Base-by-base conservation (phyloP, 2,797 vertebrate species). In the Neostethus bicornis region DNA sequence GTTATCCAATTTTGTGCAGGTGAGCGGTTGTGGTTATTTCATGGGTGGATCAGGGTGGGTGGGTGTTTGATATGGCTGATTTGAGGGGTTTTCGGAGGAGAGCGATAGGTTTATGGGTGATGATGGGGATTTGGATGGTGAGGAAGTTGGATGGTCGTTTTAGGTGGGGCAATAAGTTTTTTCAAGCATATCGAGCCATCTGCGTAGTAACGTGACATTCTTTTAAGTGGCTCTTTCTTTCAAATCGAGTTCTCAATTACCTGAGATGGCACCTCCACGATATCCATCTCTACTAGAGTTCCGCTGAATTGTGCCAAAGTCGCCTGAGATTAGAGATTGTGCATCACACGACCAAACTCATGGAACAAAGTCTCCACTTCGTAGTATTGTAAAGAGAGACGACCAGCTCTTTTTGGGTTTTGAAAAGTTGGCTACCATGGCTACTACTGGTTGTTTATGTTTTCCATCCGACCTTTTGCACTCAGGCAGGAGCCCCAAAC, bases 201-300 rank as follows among this genome's bases (percentile, higher is more conserved):
- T n/a, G n/a, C n/a, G n/a, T n/a, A n/a, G n/a, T n/a, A n/a, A n/a
- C n/a, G n/a, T n/a, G n/a, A n/a, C n/a, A n/a, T n/a, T n/a, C n/a
- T n/a, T n/a, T n/a, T n/a, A n/a, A n/a, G n/a, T n/a, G n/a, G n/a
- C n/a, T n/a, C n/a, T n/a, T n/a, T n/a, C n/a, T n/a, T n/a, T n/a
- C n/a, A n/a, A n/a, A n/a, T n/a, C n/a, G n/a, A n/a, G 78, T 98
- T 99, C 82, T 99, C 96, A 61, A 98, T 92, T 94, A 96, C 93
- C 86, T 99, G 96, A 28, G 96, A 99, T 0, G 97, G 95, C 13
- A 96, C 95, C 70, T 99, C 96, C 75, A 98, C 95, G 54, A 98
- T 98, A 77, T 98, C 96, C 0, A 92, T 96, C 91, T 99, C 96
- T 73, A 98, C 96, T 75, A 90, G 93, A 47, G 93, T 97, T 51